Conservation (phyloP, 2,888 invertebrate species). For the Chrysodeixis includens region DNA sequence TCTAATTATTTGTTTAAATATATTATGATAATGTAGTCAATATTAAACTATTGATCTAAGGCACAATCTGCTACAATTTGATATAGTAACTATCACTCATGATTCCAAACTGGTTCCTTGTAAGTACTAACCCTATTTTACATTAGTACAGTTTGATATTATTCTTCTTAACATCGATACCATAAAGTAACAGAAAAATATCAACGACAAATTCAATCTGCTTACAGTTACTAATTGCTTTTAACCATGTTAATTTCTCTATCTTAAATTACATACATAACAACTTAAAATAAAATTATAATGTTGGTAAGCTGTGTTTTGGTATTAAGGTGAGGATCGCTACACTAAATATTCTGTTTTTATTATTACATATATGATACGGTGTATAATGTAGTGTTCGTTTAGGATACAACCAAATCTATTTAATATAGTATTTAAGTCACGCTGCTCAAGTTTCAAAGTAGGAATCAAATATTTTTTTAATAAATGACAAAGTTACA, state of each 20-base stretch:
- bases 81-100: conserved; percentile 83
- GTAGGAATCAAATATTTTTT: conserved; percentile 44
- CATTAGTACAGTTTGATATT: conserved; percentile 74
- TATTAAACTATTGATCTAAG: conserved; percentile 82
- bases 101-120: conserved; percentile 78
- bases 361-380: conserved; percentile 48
- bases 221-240: conserved; percentile 79
- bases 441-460: conserved; percentile 52
- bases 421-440: conserved; percentile 46
- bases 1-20: conserved; percentile 75
- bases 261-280: conserved; percentile 83
- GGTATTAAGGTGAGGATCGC: conserved; percentile 88
- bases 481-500: conserved; percentile 32
- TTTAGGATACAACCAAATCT: conserved; percentile 42
- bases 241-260: conserved; percentile 80
- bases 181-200: conserved; percentile 86
- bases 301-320: conserved; percentile 89
- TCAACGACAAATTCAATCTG: conserved; percentile 82
- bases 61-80: conserved; percentile 85
- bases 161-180: conserved; percentile 73
- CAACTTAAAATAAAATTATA: conserved; percentile 87
- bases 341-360: conserved; percentile 74
- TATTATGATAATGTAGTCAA: conserved; percentile 49
- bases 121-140: conserved; percentile 77
- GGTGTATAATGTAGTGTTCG: conserved; percentile 45